A percentile compares a stretch with the other conserved stretches of the same genome.
phyloP scores from a whole-genome alignment of 2,113 vertebrate species.

The Laticauda colubrina region DNA sequence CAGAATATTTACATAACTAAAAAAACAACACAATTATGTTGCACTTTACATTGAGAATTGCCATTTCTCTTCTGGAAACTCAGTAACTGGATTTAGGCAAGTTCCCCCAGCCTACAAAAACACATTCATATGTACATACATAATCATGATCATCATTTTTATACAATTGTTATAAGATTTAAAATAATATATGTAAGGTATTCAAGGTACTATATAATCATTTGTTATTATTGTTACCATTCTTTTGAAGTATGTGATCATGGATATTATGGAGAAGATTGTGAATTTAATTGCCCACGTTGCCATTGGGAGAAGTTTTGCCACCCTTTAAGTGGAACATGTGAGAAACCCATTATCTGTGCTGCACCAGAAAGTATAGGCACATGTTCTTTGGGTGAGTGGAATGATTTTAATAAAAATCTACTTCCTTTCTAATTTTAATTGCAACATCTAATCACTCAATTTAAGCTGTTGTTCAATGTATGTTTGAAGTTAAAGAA shows the following conservation, averaged over 20 bases:
- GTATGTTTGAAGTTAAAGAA: neutral
- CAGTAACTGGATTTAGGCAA: neutral
- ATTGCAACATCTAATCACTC: neutral
- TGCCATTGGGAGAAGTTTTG: neutral
- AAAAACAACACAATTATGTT: neutral
- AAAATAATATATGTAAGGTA: neutral
- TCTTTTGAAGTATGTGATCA: neutral
- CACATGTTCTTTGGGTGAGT: neutral
- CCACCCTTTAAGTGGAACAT: fast-evolving
- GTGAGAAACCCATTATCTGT: neutral
- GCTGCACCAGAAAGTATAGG: neutral
- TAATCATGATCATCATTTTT: neutral
- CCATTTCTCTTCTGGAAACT: neutral
- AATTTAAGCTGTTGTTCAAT: neutral
- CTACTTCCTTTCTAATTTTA: neutral
- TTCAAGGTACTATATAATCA: neutral
- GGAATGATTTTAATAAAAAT: neutral
- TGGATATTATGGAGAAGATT: neutral
- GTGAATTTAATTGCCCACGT: neutral
- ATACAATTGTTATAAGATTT: neutral
- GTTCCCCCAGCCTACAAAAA: neutral
- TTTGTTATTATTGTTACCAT: neutral
- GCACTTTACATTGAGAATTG: neutral
- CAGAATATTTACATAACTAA: neutral
- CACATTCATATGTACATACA: neutral